These are phyloP conservation scores for Ciconia nigra DNA, from an alignment of 2,797 vertebrate species.

Conservation along the genomic window DNA sequence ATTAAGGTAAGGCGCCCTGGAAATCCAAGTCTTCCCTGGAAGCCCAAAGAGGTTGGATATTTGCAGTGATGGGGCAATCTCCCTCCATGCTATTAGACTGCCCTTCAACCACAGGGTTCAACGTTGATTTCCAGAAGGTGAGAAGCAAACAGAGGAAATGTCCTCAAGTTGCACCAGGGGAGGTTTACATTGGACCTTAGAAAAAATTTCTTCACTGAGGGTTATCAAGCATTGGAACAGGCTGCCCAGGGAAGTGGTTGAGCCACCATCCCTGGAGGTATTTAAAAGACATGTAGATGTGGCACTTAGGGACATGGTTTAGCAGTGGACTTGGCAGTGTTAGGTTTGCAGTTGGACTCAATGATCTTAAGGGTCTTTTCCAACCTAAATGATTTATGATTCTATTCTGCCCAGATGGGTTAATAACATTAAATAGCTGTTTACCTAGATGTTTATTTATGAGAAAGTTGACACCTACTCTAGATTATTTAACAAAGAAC, in stretches of 20 bases:
- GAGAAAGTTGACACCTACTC: not conserved
- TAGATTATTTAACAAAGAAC: not conserved
- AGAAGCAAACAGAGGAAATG: not conserved
- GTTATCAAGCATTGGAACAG: not conserved
- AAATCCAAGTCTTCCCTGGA: not conserved
- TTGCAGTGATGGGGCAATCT: not conserved
- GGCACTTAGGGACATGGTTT: not conserved
- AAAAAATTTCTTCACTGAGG: not conserved
- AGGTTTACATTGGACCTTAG: not conserved
- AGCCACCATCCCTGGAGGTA: not conserved
- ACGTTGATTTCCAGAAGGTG: not conserved
- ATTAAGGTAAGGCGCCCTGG: not conserved
- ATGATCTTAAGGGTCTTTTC: not conserved
- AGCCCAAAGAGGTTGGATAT: not conserved
- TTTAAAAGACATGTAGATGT: not conserved
- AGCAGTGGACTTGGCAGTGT: too few relatives aligned
- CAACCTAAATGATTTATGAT: not conserved
- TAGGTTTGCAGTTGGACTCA: not conserved
- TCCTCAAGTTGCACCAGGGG: rapidly evolving
- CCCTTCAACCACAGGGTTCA: not conserved
- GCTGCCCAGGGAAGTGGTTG: not conserved
- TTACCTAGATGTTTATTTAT: not conserved
- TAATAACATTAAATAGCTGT: not conserved
- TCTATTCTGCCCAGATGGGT: not conserved
- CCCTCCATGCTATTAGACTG: not conserved